phyloP scores from a whole-genome alignment of 2,113 vertebrate species.

The Callocephalon fimbriatum region DNA sequence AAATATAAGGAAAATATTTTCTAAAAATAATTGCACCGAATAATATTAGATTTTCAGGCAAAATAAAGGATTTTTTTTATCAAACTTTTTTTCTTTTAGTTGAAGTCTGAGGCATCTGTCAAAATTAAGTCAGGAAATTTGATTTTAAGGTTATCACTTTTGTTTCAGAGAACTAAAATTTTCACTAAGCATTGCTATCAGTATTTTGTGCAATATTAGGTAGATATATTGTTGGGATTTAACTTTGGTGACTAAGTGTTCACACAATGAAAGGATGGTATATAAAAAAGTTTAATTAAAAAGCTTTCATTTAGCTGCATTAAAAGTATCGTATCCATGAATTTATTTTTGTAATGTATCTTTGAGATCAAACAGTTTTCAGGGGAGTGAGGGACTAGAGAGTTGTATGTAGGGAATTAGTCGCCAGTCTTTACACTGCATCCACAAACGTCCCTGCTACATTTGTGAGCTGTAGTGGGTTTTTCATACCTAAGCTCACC shows the following conservation, averaged over 20 bases:
- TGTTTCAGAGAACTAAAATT: neutral
- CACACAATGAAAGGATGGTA: neutral
- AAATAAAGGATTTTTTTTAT: neutral
- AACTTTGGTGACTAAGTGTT: neutral
- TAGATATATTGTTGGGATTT: neutral
- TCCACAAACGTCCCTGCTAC: neutral
- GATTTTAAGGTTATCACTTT: neutral
- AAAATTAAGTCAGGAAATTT: neutral
- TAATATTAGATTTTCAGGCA: neutral
- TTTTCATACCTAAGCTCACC: neutral
- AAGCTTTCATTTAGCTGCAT: neutral
- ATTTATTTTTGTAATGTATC: neutral
- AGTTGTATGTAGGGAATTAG: neutral
- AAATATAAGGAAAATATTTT: neutral
- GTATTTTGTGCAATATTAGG: neutral
- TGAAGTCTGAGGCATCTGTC: neutral
- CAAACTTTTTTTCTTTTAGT: neutral
- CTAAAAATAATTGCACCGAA: neutral
- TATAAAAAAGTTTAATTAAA: neutral
- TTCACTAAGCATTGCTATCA: neutral
- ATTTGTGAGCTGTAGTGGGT: neutral
- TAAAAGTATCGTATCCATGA: neutral
- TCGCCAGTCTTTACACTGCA: accelerated
- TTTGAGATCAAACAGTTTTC: neutral
- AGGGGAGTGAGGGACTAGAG: neutral